phyloP scores from a whole-genome alignment of 1,140 invertebrate species.

The Lethrus apterus region DNA sequence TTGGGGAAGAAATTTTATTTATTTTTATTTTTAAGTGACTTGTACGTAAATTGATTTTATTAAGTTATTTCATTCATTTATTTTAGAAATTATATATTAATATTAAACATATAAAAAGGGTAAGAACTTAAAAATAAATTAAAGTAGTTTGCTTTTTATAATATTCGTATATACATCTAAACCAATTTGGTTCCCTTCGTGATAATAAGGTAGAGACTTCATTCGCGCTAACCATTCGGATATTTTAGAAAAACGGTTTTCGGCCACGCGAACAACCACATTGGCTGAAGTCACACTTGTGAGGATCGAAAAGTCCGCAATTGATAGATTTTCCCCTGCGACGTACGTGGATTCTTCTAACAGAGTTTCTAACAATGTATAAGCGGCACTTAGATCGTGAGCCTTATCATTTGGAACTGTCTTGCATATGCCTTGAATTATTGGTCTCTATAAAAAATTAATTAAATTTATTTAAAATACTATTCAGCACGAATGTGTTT shows the following conservation, averaged over 20 bases:
- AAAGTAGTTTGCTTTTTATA: constrained; percentile 24
- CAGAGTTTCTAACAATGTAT: constrained; percentile 21
- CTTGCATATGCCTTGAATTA: constrained; percentile 24
- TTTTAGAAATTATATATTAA: too few relatives aligned
- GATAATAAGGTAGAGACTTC: constrained; percentile 28
- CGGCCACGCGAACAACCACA: constrained; percentile 30
- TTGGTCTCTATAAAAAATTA: constrained; percentile 11
- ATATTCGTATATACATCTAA: constrained; percentile 24
- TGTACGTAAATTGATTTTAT: too few relatives aligned
- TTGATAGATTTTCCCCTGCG: constrained; percentile 42
- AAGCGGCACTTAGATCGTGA: constrained; percentile 20
- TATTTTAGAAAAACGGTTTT: constrained; percentile 27
- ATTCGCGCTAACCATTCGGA: constrained; percentile 24
- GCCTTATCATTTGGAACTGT: constrained; percentile 28
- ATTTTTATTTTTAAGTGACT: too few relatives aligned
- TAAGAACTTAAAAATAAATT: constrained; percentile 13
- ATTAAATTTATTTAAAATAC: neutral
- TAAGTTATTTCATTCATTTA: too few relatives aligned
- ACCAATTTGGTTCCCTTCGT: constrained; percentile 26
- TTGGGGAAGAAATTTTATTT: too few relatives aligned
- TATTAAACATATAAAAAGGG: too few relatives aligned
- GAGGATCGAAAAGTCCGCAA: constrained; percentile 44
- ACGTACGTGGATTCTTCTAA: constrained; percentile 21
- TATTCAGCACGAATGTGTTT: neutral
- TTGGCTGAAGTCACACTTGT: constrained; percentile 34